Evolutionary conservation across 2,113 vertebrate species (phyloP).

Genomic region (Jaculus jaculus): DNA sequence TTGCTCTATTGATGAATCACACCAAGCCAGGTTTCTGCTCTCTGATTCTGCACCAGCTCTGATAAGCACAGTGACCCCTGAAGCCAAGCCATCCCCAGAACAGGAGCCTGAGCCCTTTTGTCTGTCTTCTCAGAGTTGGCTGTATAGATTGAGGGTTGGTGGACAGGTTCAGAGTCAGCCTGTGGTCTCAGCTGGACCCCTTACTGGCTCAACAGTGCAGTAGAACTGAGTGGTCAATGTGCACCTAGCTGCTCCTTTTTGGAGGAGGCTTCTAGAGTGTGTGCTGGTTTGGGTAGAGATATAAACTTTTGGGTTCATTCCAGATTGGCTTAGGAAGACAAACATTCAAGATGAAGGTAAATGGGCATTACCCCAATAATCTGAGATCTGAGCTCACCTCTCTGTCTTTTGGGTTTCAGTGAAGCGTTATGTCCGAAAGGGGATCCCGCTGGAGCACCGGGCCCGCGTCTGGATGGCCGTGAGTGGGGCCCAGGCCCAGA

Average conservation of each 20-base stretch:
- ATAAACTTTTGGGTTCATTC: too few relatives aligned
- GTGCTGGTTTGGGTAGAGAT: neutral
- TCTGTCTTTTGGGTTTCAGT: slow-evolving; percentile 82
- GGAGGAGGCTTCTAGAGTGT: too few relatives aligned
- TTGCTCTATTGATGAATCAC: too few relatives aligned
- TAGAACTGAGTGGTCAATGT: rapidly evolving
- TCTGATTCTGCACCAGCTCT: neutral
- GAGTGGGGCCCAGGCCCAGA: slow-evolving; percentile 92
- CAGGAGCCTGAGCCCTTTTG: neutral
- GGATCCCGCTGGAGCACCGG: slow-evolving; percentile 92
- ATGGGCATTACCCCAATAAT: rapidly evolving
- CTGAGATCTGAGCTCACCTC: neutral
- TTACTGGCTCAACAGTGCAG: too few relatives aligned
- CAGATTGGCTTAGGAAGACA: neutral
- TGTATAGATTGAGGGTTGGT: neutral
- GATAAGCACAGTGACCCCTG: neutral
- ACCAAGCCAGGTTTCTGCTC: neutral
- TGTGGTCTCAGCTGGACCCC: neutral
- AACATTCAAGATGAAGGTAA: neutral
- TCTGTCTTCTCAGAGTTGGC: neutral
- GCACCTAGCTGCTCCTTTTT: neutral
- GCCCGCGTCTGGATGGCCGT: slow-evolving; percentile 93
- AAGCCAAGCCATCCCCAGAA: neutral
- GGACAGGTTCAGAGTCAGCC: neutral
- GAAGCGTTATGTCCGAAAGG: slow-evolving; percentile 96